A percentile compares a stretch with the other conserved stretches of the same genome.
Evolutionary conservation across 1,140 invertebrate species (phyloP).

Genomic region (Scylla paramamosain): DNA sequence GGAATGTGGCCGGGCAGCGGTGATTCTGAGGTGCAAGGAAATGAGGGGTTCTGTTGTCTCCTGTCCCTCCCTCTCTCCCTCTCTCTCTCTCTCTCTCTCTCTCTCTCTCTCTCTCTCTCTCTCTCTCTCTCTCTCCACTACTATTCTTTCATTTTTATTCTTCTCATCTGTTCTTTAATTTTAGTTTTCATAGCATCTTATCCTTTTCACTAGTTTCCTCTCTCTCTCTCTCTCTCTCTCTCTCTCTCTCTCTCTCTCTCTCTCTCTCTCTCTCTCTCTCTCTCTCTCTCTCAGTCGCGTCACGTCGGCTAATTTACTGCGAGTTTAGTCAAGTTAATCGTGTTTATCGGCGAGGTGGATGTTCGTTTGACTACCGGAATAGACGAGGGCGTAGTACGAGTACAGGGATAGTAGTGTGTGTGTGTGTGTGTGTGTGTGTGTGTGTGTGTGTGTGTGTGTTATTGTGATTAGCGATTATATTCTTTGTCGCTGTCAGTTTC

Average conservation of each 20-base stretch:
- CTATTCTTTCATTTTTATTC: not conserved
- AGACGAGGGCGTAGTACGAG: not conserved
- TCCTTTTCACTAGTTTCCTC: not conserved
- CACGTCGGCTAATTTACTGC: not conserved
- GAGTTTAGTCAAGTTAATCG: not conserved
- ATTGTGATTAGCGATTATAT: not conserved
- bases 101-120: not conserved
- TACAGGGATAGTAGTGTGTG: not conserved
- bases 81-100: not conserved
- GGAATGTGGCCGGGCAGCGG: not conserved
- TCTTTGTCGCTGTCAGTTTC: too few relatives aligned
- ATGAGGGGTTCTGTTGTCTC: slow-evolving; percentile 64
- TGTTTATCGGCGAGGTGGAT: not conserved
- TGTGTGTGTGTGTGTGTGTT: slow-evolving; percentile 26
- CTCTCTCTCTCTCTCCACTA: not conserved
- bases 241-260: slow-evolving; percentile 4
- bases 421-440: slow-evolving; percentile 30
- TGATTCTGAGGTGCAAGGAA: slow-evolving; percentile 56
- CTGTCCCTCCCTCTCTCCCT: not conserved
- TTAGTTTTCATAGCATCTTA: not conserved
- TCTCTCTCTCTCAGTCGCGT: not conserved
- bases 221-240: slow-evolving; percentile 7
- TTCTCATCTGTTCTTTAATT: too few relatives aligned
- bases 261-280: slow-evolving; percentile 22
- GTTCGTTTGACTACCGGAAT: not conserved